phyloP scores from a whole-genome alignment of 2,888 invertebrate species.

The Leucozona laternaria region DNA sequence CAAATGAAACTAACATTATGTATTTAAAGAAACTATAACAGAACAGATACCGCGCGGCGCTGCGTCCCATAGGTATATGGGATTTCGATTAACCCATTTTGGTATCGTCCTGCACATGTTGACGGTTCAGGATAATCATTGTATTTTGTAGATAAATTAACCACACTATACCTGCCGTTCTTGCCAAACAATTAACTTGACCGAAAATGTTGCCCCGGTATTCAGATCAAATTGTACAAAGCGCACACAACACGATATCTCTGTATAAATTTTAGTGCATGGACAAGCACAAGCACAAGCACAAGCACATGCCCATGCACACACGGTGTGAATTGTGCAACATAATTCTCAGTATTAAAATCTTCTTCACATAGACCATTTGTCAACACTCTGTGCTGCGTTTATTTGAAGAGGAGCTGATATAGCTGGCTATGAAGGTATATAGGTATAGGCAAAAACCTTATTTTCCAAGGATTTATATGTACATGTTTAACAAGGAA shows the following conservation, averaged over 20 bases:
- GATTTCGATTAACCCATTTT: constrained; percentile 19
- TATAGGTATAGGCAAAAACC: not conserved
- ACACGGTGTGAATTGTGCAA: not conserved
- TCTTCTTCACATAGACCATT: constrained; percentile 20
- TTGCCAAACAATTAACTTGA: constrained; percentile 8
- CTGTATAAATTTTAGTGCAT: not conserved
- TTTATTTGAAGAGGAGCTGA: constrained; percentile 7
- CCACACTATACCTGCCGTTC: not conserved
- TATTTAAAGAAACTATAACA: constrained; percentile 5
- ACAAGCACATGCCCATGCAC: too few relatives aligned
- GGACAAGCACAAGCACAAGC: too few relatives aligned
- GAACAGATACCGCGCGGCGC: too few relatives aligned
- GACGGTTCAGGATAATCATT: not conserved
- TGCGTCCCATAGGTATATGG: too few relatives aligned
- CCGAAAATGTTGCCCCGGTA: not conserved
- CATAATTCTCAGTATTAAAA: constrained; percentile 28
- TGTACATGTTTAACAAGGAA: constrained; percentile 43
- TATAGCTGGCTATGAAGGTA: not conserved
- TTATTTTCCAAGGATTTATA: constrained; percentile 18
- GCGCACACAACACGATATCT: not conserved
- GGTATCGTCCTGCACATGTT: not conserved
- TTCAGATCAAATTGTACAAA: constrained; percentile 1
- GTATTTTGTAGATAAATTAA: constrained; percentile 5
- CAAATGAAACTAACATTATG: constrained; percentile 12
- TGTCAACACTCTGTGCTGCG: not conserved